phyloP scores from a whole-genome alignment of 1,140 invertebrate species.

The Lasaia peninsularis region DNA sequence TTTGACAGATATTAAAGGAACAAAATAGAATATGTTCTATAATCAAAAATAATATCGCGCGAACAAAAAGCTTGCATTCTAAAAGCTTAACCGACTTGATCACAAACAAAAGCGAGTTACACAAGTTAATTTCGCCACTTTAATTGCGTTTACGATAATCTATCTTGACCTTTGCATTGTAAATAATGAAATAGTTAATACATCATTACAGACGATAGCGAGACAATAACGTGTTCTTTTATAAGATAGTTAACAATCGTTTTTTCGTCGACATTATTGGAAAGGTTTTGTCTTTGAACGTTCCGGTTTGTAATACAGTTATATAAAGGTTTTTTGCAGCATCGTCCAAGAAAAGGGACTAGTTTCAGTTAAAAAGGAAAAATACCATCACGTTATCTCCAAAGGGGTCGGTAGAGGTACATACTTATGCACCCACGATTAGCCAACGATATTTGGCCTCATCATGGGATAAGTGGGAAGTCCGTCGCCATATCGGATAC shows the following conservation, averaged over 20 bases:
- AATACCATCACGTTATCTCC: too few species aligned
- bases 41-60: too few species aligned
- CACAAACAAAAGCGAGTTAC: conserved; percentile 11
- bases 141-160: conserved; percentile 9
- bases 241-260: conserved; percentile 4
- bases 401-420: too few species aligned
- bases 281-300: not conserved
- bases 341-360: too few species aligned
- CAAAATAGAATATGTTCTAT: too few species aligned
- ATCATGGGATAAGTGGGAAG: too few species aligned
- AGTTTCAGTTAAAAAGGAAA: too few species aligned
- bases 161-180: conserved; percentile 10
- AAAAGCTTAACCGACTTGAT: conserved; percentile 1
- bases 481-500: too few species aligned
- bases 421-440: too few species aligned
- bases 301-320: not conserved
- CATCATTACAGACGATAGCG: conserved; percentile 6
- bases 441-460: too few species aligned
- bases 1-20: too few species aligned
- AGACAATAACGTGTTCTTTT: conserved; percentile 9
- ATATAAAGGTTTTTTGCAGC: not conserved
- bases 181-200: conserved; percentile 12
- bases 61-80: too few species aligned
- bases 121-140: conserved; percentile 11
- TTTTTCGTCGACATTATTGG: conserved; percentile 3